phyloP scores from a whole-genome alignment of 2,888 invertebrate genomes.

The Drosophila flavopinicola region DNA sequence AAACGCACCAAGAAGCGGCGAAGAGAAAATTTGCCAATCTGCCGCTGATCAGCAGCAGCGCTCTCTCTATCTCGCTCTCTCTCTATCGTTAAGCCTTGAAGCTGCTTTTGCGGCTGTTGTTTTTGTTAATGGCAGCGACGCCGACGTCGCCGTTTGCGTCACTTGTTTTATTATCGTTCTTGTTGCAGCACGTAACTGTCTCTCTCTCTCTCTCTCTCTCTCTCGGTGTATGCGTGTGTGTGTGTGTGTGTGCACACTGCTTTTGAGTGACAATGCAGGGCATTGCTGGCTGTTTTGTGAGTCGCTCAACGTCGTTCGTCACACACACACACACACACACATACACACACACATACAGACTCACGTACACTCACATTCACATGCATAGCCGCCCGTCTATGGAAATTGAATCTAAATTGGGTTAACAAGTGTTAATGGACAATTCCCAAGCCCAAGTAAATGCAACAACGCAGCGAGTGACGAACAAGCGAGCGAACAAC shows the following conservation, averaged over 20 bases:
- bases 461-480: conserved; percentile 24
- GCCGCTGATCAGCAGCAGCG: conserved; percentile 8
- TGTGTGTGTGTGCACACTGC: conserved; percentile 24
- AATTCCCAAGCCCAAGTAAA: conserved; percentile 58
- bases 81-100: conserved; percentile 64
- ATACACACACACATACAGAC: conserved; percentile 9
- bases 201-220: conserved; percentile 28
- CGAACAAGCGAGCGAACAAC: conserved; percentile 17
- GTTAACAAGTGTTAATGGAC: conserved; percentile 81
- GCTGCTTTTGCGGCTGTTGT: conserved; percentile 46
- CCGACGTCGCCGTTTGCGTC: conserved; percentile 54
- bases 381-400: conserved; percentile 53
- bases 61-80: conserved; percentile 11
- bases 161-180: conserved; percentile 58
- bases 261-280: conserved; percentile 71
- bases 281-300: conserved; percentile 45
- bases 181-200: conserved; percentile 48
- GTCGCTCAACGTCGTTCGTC: conserved; percentile 51
- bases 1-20: conserved; percentile 43
- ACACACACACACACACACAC: background rate
- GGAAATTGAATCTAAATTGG: conserved; percentile 80
- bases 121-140: conserved; percentile 52
- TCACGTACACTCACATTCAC: conserved; percentile 15
- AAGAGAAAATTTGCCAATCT: conserved; percentile 60
- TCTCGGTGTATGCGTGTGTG: conserved; percentile 21